Base-by-base conservation (phyloP, 2,113 vertebrate genomes). In the Mola mola region DNA sequence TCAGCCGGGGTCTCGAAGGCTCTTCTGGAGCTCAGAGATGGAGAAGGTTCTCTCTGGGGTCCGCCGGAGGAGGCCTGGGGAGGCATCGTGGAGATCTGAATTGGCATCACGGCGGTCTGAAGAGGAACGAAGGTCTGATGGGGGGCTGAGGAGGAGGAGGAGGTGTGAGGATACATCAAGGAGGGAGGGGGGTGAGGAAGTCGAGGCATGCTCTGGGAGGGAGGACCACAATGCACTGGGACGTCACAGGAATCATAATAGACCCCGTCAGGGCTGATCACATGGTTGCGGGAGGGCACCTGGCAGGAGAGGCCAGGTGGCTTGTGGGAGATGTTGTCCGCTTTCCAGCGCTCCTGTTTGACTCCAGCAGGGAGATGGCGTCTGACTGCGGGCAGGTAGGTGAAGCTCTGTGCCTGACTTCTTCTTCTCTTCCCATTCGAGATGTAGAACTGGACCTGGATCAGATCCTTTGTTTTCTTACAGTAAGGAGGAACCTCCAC, bases 381-480 rank as follows among this genome's bases (percentile, higher is more conserved):
- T 17, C 24, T 11, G 34, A 31, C 92, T 93, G 80, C 93, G 88
- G 96, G 91, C 81, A 95, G 89, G 16, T 94, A 98, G 52, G 93
- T 96, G 84, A 98, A 96, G 82, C 82, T 94, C 53, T 96, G 95
- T 53, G 88, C 89, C 28, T 93, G 91, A 73, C 97, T 98, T 84
- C 93, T 94, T 88, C 93, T 96, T 82, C 94, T 94, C 85, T 96
- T 98, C 70, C 96, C 97, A 44, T 98, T 98, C 46, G 94, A 96
- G 77, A 97, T 89, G 81, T 95, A 96, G 90, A 98, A 98, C 78
- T 96, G 95, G 84, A 97, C 94, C 65, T 96, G 95, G 75, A 93
- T 88, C 6, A 93, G 90, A 37, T 91, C 74, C 25, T 88, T 75
- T 55, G 93, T 85, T 62, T 89, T 82, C 90, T 91, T 95, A 59